Evolutionary conservation across 2,888 invertebrate species (phyloP).

Genomic region (Lasioglossum lativentre): DNA sequence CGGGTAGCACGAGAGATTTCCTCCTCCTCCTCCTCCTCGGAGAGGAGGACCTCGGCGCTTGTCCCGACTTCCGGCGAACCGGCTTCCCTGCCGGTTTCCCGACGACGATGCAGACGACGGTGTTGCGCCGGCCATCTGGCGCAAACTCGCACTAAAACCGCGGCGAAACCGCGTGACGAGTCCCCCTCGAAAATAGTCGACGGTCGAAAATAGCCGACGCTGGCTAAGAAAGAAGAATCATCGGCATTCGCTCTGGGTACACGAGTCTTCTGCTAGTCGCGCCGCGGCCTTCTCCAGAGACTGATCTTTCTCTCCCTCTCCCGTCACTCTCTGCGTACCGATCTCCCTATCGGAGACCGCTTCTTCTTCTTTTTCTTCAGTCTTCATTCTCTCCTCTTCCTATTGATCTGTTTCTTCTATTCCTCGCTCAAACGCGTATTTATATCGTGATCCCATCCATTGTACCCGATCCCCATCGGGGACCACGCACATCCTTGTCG

Average conservation of each 20-base stretch:
- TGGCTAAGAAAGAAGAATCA: conserved; percentile 78
- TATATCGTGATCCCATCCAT: conserved; percentile 30
- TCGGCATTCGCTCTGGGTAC: conserved; percentile 69
- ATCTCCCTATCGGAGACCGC: not conserved
- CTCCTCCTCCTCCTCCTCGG: not conserved
- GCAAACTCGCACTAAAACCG: conserved; percentile 80
- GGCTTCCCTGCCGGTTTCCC: conserved; percentile 61
- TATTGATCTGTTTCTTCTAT: conserved; percentile 20
- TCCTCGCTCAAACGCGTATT: conserved; percentile 18
- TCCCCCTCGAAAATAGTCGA: conserved; percentile 81
- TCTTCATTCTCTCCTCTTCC: conserved; percentile 3
- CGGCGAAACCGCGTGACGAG: conserved; percentile 81
- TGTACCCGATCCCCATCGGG: not conserved
- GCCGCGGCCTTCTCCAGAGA: conserved; percentile 71
- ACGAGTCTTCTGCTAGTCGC: conserved; percentile 48
- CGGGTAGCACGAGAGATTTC: not conserved
- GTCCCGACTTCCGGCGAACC: conserved; percentile 52
- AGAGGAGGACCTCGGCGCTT: conserved; percentile 8
- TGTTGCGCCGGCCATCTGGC: conserved; percentile 80
- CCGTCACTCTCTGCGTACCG: conserved; percentile 16
- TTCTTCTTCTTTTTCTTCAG: not conserved
- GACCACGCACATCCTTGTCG: not conserved
- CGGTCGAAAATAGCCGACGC: conserved; percentile 82
- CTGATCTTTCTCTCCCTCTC: conserved; percentile 34
- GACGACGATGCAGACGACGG: conserved; percentile 62